Base-by-base conservation (phyloP, 2,888 invertebrate genomes). In the Melinaea marsaeus region DNA sequence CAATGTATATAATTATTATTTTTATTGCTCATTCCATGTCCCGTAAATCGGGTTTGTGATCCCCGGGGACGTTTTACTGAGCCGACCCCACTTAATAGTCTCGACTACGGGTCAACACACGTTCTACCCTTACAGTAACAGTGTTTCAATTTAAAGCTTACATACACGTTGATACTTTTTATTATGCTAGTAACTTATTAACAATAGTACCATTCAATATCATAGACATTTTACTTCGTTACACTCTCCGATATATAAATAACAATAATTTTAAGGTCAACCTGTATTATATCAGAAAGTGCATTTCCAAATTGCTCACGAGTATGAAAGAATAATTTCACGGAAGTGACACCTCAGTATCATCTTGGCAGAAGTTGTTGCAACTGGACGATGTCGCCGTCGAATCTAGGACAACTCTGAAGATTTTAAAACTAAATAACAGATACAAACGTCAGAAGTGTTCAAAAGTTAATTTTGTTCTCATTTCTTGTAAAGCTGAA, bases 1-100 rank as follows among this genome's bases (percentile, higher is more conserved):
- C 85, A 84, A 84, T 83, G 67, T 65, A 65, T 69, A 70, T 86
- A 87, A 87, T 88, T 86, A 88, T 71, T 86, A 86, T 87, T 87
- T 86, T 87, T 88, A 89, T 85, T 86, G 84, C 81, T 85, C 84
- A 84, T 86, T 87, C 82, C 80, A 84, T 85, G 85, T 86, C 81
- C 83, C 85, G 84, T 86, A 86, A 89, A 88, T 87, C 85, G 85
- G 81, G 80, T 79, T 79, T 79, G 77, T 75, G 81, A 79, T 86
- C 88, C 84, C 83, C 63, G 71, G 84, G 85, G 85, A 76, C 81
- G 79, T 81, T 85, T 86, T 82, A 83, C 79, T 79, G 80, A 79
- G 79, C 81, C 81, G 81, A 82, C 86, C 86, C 83, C 80, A 81
- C 80, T 84, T 88, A 86, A 86, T 85, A 85, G 83, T 81, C 79